Evolutionary conservation across 2,888 invertebrate genomes (phyloP).

Genomic region (Tetranychus piercei): DNA sequence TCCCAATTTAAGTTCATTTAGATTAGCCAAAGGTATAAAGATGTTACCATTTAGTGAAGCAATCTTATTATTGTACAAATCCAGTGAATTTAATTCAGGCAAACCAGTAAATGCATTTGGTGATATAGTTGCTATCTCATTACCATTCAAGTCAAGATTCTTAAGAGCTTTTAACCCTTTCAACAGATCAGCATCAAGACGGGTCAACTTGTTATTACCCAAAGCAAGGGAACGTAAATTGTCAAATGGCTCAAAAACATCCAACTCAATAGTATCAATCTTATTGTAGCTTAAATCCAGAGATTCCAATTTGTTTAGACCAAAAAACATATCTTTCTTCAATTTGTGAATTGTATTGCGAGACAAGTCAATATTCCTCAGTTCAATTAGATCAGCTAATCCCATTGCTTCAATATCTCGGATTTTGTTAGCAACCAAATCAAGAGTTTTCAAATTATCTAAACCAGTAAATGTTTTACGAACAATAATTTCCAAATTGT

Average conservation of each 20-base stretch:
- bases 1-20: slow-evolving; percentile 1
- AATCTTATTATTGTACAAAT: not conserved
- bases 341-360: not conserved
- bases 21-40: not conserved
- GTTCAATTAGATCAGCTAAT: not conserved
- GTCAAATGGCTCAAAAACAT: not conserved
- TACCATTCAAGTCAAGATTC: slow-evolving; percentile 3
- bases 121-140: not conserved
- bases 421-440: slow-evolving; percentile 2
- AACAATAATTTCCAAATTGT: slow-evolving; percentile 12
- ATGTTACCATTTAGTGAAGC: not conserved
- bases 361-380: not conserved
- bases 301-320: slow-evolving; percentile 1
- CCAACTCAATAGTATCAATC: not conserved
- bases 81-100: not conserved
- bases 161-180: not conserved
- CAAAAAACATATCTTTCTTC: slow-evolving; percentile 3
- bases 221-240: not conserved
- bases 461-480: slow-evolving; percentile 6
- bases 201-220: not conserved
- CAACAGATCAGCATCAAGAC: not conserved
- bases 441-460: slow-evolving; percentile 3
- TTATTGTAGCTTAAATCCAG: slow-evolving; percentile 3
- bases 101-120: not conserved
- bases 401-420: slow-evolving; percentile 1